Conservation (phyloP, 2,797 vertebrate species). For the Periparus ater region DNA sequence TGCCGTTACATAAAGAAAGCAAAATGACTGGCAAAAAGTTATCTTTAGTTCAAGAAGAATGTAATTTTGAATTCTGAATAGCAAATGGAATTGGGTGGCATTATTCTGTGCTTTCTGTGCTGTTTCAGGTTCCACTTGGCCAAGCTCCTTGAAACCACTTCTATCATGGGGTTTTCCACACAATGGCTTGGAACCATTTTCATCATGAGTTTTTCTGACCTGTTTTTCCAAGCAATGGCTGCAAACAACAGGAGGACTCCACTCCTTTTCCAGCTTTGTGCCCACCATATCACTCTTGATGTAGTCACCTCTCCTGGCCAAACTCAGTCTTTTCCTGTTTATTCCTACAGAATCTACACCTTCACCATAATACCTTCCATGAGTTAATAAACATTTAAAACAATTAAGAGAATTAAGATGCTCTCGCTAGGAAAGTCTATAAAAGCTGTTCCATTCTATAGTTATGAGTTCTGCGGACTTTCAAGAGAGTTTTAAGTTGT, state of each 20-base stretch:
- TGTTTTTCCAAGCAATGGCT: not conserved
- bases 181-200: not conserved
- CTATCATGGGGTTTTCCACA: not conserved
- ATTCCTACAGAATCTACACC: not conserved
- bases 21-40: not conserved
- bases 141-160: not conserved
- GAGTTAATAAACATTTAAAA: not conserved
- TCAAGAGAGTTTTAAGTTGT: not conserved
- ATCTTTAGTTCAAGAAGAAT: not conserved
- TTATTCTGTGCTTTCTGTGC: not conserved
- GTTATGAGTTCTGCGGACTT: not conserved
- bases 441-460: not conserved
- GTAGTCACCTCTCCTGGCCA: not conserved
- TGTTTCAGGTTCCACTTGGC: not conserved
- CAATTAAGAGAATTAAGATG: not conserved
- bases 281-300: not conserved
- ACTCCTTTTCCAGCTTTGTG: not conserved
- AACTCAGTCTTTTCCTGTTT: not conserved
- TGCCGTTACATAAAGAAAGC: not conserved
- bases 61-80: not conserved
- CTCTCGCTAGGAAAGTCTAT: not conserved
- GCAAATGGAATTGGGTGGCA: not conserved
- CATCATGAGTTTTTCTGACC: too few relatives aligned
- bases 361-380: not conserved
- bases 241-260: not conserved